Percentiles rank a stretch among this genome's conserved stretches.
Conservation (phyloP, 2,888 invertebrate genomes). For the Homarus gammarus region DNA sequence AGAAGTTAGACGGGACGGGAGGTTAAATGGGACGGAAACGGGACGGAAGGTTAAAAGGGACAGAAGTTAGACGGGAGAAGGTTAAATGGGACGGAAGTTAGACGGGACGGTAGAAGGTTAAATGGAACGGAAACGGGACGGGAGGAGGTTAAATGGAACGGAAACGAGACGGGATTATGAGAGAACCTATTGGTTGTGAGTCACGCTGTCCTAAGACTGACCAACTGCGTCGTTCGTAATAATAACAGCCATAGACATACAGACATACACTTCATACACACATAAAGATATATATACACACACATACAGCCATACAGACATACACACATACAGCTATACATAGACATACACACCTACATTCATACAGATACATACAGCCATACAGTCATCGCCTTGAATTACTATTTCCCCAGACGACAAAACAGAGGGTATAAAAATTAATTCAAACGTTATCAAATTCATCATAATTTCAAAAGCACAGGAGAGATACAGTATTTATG, state of each 20-base stretch:
- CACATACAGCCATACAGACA: slow-evolving; percentile 3
- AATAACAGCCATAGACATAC: background rate
- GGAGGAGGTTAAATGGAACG: no score
- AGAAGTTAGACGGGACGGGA: slow-evolving; percentile 9
- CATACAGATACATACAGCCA: background rate
- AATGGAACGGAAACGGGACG: background rate
- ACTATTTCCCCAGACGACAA: background rate
- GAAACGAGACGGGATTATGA: no score
- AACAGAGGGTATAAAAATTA: no score
- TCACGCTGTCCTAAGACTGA: no score
- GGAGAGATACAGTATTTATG: no score
- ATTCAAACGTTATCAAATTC: no score
- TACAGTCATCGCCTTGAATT: background rate
- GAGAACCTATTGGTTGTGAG: no score
- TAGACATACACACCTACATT: background rate
- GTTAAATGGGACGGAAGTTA: no score
- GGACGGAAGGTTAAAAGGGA: background rate
- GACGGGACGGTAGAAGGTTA: background rate
- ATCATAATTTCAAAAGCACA: background rate
- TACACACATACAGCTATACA: background rate
- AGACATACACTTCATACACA: slow-evolving; percentile 11
- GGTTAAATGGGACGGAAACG: background rate
- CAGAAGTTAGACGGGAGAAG: no score
- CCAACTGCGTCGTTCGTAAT: no score
- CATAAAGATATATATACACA: slow-evolving; percentile 14